Evolutionary conservation across 2,888 invertebrate genomes (phyloP).

Genomic region (Hemistola chrysoprasaria): DNA sequence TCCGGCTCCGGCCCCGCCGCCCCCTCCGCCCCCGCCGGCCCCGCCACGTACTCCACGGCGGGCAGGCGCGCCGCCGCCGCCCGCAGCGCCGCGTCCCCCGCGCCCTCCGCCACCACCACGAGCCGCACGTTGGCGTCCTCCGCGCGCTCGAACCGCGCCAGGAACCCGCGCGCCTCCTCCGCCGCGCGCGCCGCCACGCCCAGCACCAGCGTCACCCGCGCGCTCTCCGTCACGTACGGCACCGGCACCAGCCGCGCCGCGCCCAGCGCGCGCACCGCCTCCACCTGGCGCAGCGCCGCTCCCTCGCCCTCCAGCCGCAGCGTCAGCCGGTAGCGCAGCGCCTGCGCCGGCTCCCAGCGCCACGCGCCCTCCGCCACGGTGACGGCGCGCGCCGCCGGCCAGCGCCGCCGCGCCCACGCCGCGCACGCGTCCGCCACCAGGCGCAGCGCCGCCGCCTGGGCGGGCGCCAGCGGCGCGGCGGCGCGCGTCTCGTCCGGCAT

Average conservation of each 20-base stretch:
- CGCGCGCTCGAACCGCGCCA: neutral
- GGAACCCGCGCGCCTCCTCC: constrained; percentile 52
- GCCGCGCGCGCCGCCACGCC: constrained; percentile 68
- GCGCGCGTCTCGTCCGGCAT: constrained; percentile 91
- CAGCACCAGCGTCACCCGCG: constrained; percentile 89
- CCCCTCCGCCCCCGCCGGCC: constrained; percentile 12
- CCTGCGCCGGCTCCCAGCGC: constrained; percentile 60
- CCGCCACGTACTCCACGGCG: constrained; percentile 6
- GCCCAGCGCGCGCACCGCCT: constrained; percentile 92
- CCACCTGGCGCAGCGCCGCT: constrained; percentile 73
- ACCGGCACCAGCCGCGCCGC: constrained; percentile 94
- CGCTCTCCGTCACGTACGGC: constrained; percentile 97
- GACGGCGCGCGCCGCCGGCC: constrained; percentile 38
- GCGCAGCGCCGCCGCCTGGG: constrained; percentile 86
- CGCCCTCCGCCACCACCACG: constrained; percentile 24
- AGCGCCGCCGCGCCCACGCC: constrained; percentile 43
- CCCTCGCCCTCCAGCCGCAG: constrained; percentile 25
- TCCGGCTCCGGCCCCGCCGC: constrained; percentile 21
- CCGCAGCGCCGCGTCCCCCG: constrained; percentile 51
- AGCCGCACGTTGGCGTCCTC: neutral
- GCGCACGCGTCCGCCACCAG: constrained; percentile 37
- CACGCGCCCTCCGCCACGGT: constrained; percentile 51
- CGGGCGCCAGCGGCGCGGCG: constrained; percentile 83
- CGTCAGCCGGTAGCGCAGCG: constrained; percentile 55
- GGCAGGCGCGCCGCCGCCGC: constrained; percentile 18